These are phyloP conservation scores for Anagrus nilaparvatae DNA, from an alignment of 1,140 invertebrate genomes.

Conservation along the genomic window DNA sequence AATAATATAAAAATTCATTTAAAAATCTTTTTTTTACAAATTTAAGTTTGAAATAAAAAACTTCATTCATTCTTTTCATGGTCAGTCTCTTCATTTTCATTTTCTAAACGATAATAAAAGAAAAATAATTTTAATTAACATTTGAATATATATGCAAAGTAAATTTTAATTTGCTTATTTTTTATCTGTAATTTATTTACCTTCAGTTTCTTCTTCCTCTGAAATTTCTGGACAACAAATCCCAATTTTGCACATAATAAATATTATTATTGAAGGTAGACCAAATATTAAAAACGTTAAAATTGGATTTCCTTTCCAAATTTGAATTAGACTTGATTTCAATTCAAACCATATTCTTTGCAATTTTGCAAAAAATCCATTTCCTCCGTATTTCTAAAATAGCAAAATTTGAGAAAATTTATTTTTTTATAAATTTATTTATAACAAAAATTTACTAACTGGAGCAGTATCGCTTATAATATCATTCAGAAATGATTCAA, in stretches of 20 bases:
- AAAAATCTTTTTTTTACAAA: no score
- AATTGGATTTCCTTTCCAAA: constrained; percentile 86
- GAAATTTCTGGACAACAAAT: constrained; percentile 88
- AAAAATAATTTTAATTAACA: neutral
- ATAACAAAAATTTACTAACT: no score
- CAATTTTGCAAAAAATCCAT: constrained; percentile 57
- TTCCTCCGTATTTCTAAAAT: constrained; percentile 70
- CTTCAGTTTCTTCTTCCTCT: constrained; percentile 71
- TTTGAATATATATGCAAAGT: neutral
- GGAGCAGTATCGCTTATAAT: constrained; percentile 62
- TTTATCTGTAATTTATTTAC: constrained; percentile 19
- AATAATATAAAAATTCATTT: no score
- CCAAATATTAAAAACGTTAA: constrained; percentile 79
- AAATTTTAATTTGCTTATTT: constrained; percentile 22
- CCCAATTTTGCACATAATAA: constrained; percentile 84
- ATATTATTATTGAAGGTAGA: constrained; percentile 78
- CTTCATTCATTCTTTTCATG: constrained; percentile 37
- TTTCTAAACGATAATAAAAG: constrained; percentile 4
- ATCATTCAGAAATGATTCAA: constrained; percentile 65
- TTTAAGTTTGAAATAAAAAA: no score
- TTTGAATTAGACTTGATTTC: constrained; percentile 58
- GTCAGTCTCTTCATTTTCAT: constrained; percentile 20
- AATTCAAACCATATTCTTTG: constrained; percentile 70
- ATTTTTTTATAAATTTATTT: constrained; percentile 1
- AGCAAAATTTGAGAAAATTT: constrained; percentile 1